Base-by-base conservation (phyloP, 2,797 vertebrate species). In the Picus viridis region DNA sequence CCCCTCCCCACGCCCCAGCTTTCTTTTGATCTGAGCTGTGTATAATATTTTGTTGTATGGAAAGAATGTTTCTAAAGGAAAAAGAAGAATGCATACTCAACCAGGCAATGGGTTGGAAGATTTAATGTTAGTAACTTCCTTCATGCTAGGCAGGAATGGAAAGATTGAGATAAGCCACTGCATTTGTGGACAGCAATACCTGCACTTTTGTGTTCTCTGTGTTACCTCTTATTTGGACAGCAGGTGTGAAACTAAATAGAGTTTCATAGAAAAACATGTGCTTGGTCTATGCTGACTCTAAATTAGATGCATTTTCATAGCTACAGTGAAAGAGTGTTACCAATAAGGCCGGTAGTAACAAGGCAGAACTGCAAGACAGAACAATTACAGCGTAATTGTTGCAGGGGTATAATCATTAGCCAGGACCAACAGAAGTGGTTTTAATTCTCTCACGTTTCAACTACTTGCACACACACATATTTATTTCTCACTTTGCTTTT, bases 171-270 rank as follows among this genome's bases (percentile, higher is more conserved):
- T 88, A 76, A 73, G 51, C 34, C 70, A 51, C 23, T 10, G 1
- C 3, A 0, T 54, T 4, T 15, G 7, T 45, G 39, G 22, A 76
- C 16, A 76, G 8, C 2, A 41, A 16, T 26, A 16, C 4, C 15
- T 34, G 58, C 11, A 41, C 7, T 5, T 61, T 29, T 16, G 22
- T 1, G 0, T 47, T 80, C 41, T 49, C 57, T 53, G 24, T 7
- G 18, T 24, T 51, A 27, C 29, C 67, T 64, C n/a, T 68, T 34
- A 10, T 17, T 49, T 16, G 51, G 30, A 22, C 29, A 53, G 11
- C 30, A 63, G 24, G 9, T 8, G 39, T 70, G 61, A 29, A 76
- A 59, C 16, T 7, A 62, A 72, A 59, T 1, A 7, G 14, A 34
- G 24, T 56, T 90, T 11, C 16, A 54, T 2, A n/a, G 64, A 6